phyloP scores from a whole-genome alignment of 2,797 vertebrate species.

The Sitta carolinensis region DNA sequence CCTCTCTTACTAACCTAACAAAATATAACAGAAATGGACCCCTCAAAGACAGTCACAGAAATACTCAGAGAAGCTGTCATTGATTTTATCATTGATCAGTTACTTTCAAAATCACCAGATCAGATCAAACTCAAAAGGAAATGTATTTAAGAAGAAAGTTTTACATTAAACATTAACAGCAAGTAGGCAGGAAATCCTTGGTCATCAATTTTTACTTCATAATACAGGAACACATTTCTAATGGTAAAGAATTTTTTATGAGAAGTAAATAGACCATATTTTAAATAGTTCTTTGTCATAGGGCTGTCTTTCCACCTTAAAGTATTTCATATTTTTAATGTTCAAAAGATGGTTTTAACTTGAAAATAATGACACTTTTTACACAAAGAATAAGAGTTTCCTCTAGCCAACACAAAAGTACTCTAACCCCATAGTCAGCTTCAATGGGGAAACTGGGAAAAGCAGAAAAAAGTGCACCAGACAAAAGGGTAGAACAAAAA shows the following conservation, averaged over 20 bases:
- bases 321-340: not conserved
- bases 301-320: not conserved
- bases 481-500: not conserved
- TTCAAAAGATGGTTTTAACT: not conserved
- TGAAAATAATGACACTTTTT: not conserved
- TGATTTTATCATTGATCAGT: not conserved
- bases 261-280: not conserved
- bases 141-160: not conserved
- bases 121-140: not conserved
- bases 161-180: not conserved
- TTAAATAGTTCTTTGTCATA: not conserved
- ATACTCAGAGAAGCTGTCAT: not conserved
- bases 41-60: not conserved
- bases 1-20: not conserved
- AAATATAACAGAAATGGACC: not conserved
- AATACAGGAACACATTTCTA: not conserved
- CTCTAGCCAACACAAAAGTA: not conserved
- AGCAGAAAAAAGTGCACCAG: not conserved
- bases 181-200: not conserved
- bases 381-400: not conserved
- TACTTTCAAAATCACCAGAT: not conserved
- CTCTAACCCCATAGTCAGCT: not conserved
- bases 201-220: not conserved
- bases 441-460: not conserved
- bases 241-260: not conserved